Percentiles rank a stretch among this genome's conserved stretches.
Conservation (phyloP, 1,140 invertebrate species). For the Bombus cullumanus region DNA sequence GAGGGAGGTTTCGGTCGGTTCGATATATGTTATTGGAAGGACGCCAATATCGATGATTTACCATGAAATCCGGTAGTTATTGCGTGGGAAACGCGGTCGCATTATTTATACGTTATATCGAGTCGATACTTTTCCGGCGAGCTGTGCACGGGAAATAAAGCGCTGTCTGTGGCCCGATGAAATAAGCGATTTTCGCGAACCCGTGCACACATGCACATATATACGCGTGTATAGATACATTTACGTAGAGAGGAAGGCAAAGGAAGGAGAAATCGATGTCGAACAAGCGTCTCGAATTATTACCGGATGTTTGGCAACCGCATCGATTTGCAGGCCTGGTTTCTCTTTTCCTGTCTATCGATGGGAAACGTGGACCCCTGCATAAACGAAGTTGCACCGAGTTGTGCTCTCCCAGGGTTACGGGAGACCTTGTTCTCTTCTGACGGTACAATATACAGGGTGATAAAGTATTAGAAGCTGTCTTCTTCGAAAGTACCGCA, state of each 20-base stretch:
- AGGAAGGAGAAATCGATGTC: conserved; percentile 53
- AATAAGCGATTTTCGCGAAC: conserved; percentile 62
- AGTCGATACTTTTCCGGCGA: conserved; percentile 46
- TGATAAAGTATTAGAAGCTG: background rate
- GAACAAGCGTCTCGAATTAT: conserved; percentile 43
- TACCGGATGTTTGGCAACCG: conserved; percentile 49
- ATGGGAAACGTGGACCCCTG: background rate
- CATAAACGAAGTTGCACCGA: background rate
- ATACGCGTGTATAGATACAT: background rate
- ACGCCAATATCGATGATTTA: conserved; percentile 77
- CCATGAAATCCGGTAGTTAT: conserved; percentile 71
- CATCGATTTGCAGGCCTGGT: conserved; percentile 30
- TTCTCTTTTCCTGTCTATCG: conserved; percentile 16
- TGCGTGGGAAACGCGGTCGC: conserved; percentile 68
- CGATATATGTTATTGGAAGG: conserved; percentile 65
- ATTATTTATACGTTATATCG: conserved; percentile 73
- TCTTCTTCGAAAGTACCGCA: background rate
- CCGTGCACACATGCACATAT: background rate
- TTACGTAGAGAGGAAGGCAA: background rate
- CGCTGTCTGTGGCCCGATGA: conserved; percentile 51
- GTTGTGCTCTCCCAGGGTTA: background rate
- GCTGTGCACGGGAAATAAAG: conserved; percentile 52
- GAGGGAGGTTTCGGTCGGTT: conserved; percentile 3
- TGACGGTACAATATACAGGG: background rate
- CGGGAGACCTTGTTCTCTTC: background rate